phyloP scores from a whole-genome alignment of 2,888 invertebrate species.

The Lomographa bimaculata region DNA sequence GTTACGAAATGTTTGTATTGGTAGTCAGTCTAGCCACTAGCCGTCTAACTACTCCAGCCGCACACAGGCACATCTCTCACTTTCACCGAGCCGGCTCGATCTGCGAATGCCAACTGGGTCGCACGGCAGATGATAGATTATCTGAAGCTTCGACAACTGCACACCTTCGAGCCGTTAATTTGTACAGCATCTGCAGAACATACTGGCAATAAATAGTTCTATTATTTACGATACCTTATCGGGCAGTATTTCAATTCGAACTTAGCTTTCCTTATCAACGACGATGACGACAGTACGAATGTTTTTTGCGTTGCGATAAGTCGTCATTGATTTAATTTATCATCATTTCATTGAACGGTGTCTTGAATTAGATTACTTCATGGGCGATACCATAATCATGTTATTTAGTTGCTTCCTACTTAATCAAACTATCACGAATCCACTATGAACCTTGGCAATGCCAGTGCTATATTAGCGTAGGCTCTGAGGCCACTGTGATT shows the following conservation, averaged over 20 bases:
- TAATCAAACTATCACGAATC: conserved; percentile 17
- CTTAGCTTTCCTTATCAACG: conserved; percentile 36
- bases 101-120: conserved; percentile 57
- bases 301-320: conserved; percentile 35
- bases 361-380: conserved; percentile 15
- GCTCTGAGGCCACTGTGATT: conserved; percentile 55
- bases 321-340: conserved; percentile 19
- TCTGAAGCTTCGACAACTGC: conserved; percentile 37
- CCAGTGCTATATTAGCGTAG: conserved; percentile 56
- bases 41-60: conserved; percentile 52
- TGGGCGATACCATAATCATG: conserved; percentile 16
- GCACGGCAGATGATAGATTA: conserved; percentile 50
- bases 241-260: conserved; percentile 36
- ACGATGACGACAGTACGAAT: conserved; percentile 31
- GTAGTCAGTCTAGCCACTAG: conserved; percentile 26
- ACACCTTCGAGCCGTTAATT: conserved; percentile 20
- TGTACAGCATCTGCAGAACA: conserved; percentile 26
- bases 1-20: conserved; percentile 71
- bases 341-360: conserved; percentile 31
- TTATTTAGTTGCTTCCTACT: conserved; percentile 18
- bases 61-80: conserved; percentile 60
- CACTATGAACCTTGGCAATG: conserved; percentile 54
- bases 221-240: conserved; percentile 47
- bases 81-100: conserved; percentile 64
- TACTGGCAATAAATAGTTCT: conserved; percentile 35